A percentile compares a stretch with the other conserved stretches of the same genome.
Conservation (phyloP, 2,888 invertebrate species). For the Lepidonotus clava region DNA sequence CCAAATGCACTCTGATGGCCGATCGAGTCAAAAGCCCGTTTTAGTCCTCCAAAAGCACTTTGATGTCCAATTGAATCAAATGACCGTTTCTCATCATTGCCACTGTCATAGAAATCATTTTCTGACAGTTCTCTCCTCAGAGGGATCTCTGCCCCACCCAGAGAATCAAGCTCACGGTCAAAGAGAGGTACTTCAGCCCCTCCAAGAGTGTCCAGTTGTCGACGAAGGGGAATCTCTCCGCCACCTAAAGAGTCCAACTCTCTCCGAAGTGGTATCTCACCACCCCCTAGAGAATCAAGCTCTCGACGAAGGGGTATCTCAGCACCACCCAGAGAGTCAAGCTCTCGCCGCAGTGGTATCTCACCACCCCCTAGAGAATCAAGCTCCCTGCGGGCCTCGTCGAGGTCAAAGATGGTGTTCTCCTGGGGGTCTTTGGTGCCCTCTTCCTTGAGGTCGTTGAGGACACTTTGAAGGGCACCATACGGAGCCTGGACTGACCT, state of each 20-base stretch:
- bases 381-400: not conserved
- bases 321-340: constrained; percentile 49
- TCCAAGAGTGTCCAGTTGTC: constrained; percentile 47
- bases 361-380: constrained; percentile 23
- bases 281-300: constrained; percentile 46
- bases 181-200: constrained; percentile 19
- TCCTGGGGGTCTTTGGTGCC: not conserved
- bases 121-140: not conserved
- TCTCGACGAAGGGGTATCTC: constrained; percentile 43
- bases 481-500: not conserved
- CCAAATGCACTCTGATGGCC: constrained; percentile 44
- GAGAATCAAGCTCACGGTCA: constrained; percentile 33
- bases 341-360: constrained; percentile 16
- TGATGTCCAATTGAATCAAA: constrained; percentile 51
- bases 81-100: constrained; percentile 15
- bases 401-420: constrained; percentile 8
- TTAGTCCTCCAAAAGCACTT: constrained; percentile 47
- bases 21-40: constrained; percentile 7
- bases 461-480: not conserved
- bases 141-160: constrained; percentile 53
- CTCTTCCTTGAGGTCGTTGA: not conserved
- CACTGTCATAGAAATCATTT: constrained; percentile 1
- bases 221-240: constrained; percentile 40
- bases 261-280: constrained; percentile 48
- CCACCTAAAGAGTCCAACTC: constrained; percentile 49